phyloP scores from a whole-genome alignment of 2,113 vertebrate genomes.

The Antechinus stuartii region DNA sequence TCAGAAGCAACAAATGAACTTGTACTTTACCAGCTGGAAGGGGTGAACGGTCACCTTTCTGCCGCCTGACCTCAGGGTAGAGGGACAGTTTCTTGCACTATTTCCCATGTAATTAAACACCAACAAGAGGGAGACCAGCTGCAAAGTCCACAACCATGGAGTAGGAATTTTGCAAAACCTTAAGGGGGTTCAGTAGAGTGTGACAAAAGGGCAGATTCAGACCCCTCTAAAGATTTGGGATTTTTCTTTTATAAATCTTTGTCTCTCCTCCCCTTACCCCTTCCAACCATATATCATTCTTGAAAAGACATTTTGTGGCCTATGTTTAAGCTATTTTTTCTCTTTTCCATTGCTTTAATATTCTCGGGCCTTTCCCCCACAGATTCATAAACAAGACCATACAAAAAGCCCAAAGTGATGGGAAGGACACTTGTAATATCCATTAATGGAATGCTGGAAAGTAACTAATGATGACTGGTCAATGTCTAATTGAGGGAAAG shows the following conservation, averaged over 20 bases:
- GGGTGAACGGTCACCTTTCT: background rate
- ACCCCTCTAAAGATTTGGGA: background rate
- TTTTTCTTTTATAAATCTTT: background rate
- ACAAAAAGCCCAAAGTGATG: background rate
- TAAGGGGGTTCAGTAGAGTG: background rate
- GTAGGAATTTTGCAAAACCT: constrained; percentile 3
- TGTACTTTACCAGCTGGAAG: background rate
- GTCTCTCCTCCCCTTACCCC: background rate
- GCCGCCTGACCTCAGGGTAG: background rate
- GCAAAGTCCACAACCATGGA: background rate
- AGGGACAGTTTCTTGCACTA: background rate
- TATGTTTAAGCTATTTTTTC: background rate
- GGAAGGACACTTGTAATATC: background rate
- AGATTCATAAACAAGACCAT: constrained; percentile 34
- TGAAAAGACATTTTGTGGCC: background rate
- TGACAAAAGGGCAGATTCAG: background rate
- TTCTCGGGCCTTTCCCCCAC: background rate
- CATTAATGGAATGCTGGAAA: background rate
- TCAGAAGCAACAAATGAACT: constrained; percentile 16
- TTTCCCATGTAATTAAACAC: background rate
- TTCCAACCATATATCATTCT: background rate
- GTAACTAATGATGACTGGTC: background rate
- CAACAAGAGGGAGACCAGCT: background rate
- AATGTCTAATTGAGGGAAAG: background rate
- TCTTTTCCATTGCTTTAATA: background rate